Evolutionary conservation across 2,797 vertebrate species (phyloP).

Genomic region (Myoxocephalus aenaeus): DNA sequence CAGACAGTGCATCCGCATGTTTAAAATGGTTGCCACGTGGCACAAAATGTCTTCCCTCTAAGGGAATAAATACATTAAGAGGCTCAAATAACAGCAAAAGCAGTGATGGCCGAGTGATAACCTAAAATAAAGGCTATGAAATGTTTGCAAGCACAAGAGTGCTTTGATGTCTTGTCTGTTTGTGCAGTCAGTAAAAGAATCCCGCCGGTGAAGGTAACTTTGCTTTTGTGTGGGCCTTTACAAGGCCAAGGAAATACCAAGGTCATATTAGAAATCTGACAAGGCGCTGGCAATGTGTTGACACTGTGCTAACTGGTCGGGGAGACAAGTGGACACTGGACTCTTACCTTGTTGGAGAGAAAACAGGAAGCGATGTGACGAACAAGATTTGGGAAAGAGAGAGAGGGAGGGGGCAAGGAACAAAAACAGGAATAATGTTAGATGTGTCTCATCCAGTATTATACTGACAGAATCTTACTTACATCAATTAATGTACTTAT

Average conservation of each 20-base stretch:
- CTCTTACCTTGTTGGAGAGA: constrained; percentile 72
- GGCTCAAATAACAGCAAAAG: constrained; percentile 43
- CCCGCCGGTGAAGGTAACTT: not conserved
- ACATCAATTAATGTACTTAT: not conserved
- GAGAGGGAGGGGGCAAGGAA: not conserved
- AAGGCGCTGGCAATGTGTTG: constrained; percentile 37
- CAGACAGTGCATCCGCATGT: constrained; percentile 53
- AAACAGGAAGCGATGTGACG: constrained; percentile 2
- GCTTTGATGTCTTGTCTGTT: constrained; percentile 24
- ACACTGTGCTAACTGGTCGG: constrained; percentile 27
- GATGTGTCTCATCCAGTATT: not conserved
- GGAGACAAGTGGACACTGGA: constrained; percentile 25
- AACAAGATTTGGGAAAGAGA: not conserved
- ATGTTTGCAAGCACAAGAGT: constrained; percentile 30
- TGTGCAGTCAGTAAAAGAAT: constrained; percentile 20
- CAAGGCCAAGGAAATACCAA: not conserved
- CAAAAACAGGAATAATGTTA: constrained; percentile 17
- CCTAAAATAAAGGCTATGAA: constrained; percentile 37
- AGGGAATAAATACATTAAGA: constrained; percentile 50
- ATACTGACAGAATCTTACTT: not conserved
- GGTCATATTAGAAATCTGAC: constrained; percentile 33
- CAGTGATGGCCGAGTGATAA: constrained; percentile 33
- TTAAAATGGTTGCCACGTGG: constrained; percentile 58
- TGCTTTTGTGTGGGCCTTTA: not conserved
- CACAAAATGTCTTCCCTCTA: constrained; percentile 53